Base-by-base conservation (phyloP, 2,113 vertebrate species). In the Cariama cristata region DNA sequence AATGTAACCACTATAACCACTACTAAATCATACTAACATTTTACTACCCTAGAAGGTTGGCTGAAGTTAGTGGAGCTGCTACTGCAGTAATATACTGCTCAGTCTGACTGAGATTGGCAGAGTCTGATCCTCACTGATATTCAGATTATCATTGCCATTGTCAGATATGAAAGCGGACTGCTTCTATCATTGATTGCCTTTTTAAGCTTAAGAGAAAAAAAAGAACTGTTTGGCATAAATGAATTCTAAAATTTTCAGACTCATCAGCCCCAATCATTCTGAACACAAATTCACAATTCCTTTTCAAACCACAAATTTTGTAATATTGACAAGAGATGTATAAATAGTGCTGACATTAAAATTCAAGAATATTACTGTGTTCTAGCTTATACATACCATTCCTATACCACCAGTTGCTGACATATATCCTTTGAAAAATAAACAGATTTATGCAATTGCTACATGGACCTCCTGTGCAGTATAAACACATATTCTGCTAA, bases 401-500 rank as follows among this genome's bases (percentile, higher is more conserved):
- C 32, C 42, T 93, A 42, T 33, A 79, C 14, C 47, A 90, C 94
- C 81, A 96, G 27, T 83, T 95, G 58, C 59, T 97, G 94, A 88
- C 55, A 86, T 19, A 74, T 2, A 96, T 53, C 62, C 63, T 90
- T 96, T 79, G 47, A 97, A 97, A 98, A 96, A 97, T n/a, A 95
- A 93, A 95, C n/a, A 88, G 53, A 96, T 97, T 97, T 93, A 91
- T 71, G 17, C 86, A 95, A 83, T 76, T 88, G 79, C 69, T 86
- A 60, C 59, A 84, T 55, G 76, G 79, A 69, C 79, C 64, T 96
- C 95, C 96, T 94, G 63, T 94, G 83, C 67, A 77, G 82, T 73
- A 97, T 97, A 98, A 97, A 97, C 96, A 97, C n/a, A 95, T 71
- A 88, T 73, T 89, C 49, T 92, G 32, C 32, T 93, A 95, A 92